These are phyloP conservation scores for Pangasius larnaudii DNA, from an alignment of 2,797 vertebrate species.

Conservation along the genomic window DNA sequence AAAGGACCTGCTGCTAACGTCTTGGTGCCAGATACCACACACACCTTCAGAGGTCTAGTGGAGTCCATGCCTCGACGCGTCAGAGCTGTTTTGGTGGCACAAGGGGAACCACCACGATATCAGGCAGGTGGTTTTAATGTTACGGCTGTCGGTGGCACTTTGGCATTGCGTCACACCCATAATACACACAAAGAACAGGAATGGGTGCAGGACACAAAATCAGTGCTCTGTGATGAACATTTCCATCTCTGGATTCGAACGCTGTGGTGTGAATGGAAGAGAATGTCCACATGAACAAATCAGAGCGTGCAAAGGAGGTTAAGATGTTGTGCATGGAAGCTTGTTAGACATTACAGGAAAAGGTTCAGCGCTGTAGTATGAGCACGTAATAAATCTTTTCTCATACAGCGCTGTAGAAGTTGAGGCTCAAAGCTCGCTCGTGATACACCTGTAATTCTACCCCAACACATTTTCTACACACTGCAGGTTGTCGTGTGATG, in stretches of 20 bases:
- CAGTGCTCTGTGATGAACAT: neutral
- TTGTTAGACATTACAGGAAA: neutral
- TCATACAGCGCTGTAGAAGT: neutral
- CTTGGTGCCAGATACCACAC: too few relatives aligned
- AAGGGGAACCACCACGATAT: too few relatives aligned
- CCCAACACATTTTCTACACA: neutral
- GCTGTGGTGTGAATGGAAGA: neutral
- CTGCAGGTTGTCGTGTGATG: neutral
- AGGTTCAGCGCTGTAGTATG: neutral
- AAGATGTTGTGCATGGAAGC: neutral
- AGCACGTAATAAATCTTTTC: neutral
- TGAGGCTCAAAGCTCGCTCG: neutral
- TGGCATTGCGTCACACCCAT: too few relatives aligned
- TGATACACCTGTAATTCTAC: neutral
- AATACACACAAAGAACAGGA: neutral
- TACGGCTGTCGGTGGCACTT: too few relatives aligned
- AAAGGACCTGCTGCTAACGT: too few relatives aligned
- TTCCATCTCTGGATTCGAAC: neutral
- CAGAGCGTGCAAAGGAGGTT: too few relatives aligned
- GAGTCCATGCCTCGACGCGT: too few relatives aligned
- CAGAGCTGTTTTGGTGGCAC: too few relatives aligned
- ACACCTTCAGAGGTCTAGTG: too few relatives aligned
- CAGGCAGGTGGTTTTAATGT: too few relatives aligned
- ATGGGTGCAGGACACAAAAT: neutral
- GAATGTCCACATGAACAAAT: neutral